Evolutionary conservation across 92 coral and sea anemone genomes (phyloP).

Genomic region (Epizoanthus rinbou): DNA sequence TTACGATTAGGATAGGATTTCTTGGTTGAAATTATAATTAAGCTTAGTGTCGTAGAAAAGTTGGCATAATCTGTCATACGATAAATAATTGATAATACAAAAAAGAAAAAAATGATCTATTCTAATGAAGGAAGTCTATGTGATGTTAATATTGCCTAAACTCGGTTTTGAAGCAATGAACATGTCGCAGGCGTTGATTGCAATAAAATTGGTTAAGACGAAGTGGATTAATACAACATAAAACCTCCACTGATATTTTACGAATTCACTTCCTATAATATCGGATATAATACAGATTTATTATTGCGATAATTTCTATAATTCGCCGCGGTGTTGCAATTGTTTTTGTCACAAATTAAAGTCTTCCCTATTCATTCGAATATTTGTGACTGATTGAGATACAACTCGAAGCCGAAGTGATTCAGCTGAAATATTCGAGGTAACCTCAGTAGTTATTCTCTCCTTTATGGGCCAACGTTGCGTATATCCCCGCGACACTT

Average conservation of each 20-base stretch:
- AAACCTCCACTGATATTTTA: not conserved
- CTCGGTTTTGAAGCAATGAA: not conserved
- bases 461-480: too few relatives aligned
- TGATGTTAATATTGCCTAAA: not conserved
- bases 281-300: not conserved
- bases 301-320: constrained; percentile 1
- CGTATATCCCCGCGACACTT: too few relatives aligned
- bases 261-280: not conserved
- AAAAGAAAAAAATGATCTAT: not conserved
- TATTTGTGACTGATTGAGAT: too few relatives aligned
- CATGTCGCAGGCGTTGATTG: not conserved
- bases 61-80: not conserved
- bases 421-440: too few relatives aligned
- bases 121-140: not conserved
- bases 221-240: not conserved
- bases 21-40: not conserved
- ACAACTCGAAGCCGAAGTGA: too few relatives aligned
- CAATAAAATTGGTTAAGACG: too few relatives aligned
- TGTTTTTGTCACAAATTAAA: not conserved
- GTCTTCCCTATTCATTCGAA: too few relatives aligned
- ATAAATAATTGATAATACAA: constrained; percentile 4
- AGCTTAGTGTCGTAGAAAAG: not conserved
- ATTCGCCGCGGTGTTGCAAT: not conserved
- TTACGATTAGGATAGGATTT: not conserved
- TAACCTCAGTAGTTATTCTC: too few relatives aligned